These are phyloP conservation scores for Lamellibrachia satsuma DNA, from an alignment of 2,888 invertebrate species.

Conservation along the genomic window DNA sequence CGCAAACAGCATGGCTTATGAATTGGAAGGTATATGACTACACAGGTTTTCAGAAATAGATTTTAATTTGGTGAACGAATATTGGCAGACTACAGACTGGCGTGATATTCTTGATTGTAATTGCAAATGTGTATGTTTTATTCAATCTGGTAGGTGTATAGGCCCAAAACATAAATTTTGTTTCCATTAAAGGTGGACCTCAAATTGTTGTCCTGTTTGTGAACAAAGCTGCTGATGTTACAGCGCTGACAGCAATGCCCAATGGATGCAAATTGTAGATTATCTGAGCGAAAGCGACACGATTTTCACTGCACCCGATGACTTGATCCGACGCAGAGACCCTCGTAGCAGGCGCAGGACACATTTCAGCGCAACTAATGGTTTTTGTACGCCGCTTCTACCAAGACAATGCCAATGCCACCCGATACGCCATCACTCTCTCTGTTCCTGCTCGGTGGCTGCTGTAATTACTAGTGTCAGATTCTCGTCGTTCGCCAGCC, in stretches of 20 bases:
- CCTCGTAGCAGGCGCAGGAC: not conserved
- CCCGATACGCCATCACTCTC: not conserved
- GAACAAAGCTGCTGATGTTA: not conserved
- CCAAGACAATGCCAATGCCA: not conserved
- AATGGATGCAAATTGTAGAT: not conserved
- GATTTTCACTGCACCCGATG: not conserved
- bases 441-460: not conserved
- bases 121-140: too few relatives aligned
- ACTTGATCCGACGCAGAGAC: not conserved
- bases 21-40: too few relatives aligned
- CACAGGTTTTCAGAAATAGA: too few relatives aligned
- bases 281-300: not conserved
- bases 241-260: not conserved
- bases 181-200: too few relatives aligned
- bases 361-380: not conserved
- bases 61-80: too few relatives aligned
- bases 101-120: too few relatives aligned
- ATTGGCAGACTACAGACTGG: too few relatives aligned
- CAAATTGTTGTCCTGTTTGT: not conserved
- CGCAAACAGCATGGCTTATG: too few relatives aligned
- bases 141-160: too few relatives aligned
- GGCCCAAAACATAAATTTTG: too few relatives aligned
- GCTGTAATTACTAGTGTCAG: slow-evolving; percentile 5
- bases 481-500: not conserved
- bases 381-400: not conserved